Evolutionary conservation across 1,140 invertebrate species (phyloP), one percentile per base, ranked within the genome.

Genomic region (Hirudo medicinalis): DNA sequence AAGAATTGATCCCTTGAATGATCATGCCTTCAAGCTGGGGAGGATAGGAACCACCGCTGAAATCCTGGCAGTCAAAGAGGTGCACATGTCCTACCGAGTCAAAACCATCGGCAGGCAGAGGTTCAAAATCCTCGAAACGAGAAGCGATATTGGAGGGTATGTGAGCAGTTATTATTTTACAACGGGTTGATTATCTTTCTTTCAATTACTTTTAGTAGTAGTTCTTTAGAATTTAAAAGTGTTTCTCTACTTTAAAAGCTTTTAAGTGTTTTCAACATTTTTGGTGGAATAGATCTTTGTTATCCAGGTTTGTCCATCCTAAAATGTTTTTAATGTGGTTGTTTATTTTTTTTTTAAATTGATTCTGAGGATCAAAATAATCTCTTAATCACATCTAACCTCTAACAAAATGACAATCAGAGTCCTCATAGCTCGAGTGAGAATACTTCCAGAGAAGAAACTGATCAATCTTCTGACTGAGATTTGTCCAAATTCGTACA

Each of bases 31-130:
- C 22, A n/a, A 63, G 57, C 29, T 63, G 57, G 57, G 22, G 11
- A 25, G 74, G 49, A 79, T 88, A 72, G 87, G 88, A 25, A 88
- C 87, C 32, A 88, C 87, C n/a, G 88, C 87, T n/a, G 88, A 89
- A 79, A 87, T 89, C 40, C 87, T 86, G 74, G 87, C 87, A 71
- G 87, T 86, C 74, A 83, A 82, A 72, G 84, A 84, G 68, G 81
- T 85, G 17, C 78, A 32, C 29, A 82, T 76, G 78, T 80, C 22
- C 55, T 55, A 82, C 0, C 76, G 77, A 67, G 76, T 83, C 9
- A 87, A 88, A 79, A 87, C 87, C 4, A 86, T 85, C 78, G 88
- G 87, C 29, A 78, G 87, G 57, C 87, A 89, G 74, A 79, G 88
- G n/a, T 88, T 89, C 78, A 81, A 83, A 75, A 80, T 88, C 70